These are phyloP conservation scores for Lampris incognitus DNA, from an alignment of 2,113 vertebrate genomes.

Conservation along the genomic window DNA sequence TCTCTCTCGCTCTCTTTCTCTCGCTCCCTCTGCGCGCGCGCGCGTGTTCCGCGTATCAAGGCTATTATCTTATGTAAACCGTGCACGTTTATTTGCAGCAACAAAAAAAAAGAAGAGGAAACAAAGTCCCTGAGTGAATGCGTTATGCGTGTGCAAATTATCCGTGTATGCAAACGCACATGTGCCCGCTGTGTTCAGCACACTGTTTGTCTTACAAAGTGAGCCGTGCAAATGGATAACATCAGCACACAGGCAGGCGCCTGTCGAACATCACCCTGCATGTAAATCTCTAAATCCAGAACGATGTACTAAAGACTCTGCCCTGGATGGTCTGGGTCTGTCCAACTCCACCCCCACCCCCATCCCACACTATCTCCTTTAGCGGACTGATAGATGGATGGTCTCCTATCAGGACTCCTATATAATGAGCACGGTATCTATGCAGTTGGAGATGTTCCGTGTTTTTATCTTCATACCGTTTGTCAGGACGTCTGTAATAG, in stretches of 20 bases:
- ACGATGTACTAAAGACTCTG: not conserved
- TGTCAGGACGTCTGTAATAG: conserved; percentile 49
- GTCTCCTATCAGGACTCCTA: conserved; percentile 37
- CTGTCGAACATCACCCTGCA: not conserved
- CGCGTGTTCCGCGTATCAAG: no score
- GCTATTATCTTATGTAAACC: no score
- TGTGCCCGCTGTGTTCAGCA: no score
- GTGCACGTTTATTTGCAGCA: not conserved
- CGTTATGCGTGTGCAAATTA: no score
- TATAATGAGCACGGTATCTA: conserved; percentile 26
- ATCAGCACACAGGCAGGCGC: not conserved
- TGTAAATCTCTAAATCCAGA: conserved; percentile 4
- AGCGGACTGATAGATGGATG: conserved; percentile 23
- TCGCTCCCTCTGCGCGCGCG: conserved; percentile 1
- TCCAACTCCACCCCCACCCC: not conserved
- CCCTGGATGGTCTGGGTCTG: not conserved
- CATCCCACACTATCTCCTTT: not conserved
- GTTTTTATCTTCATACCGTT: not conserved
- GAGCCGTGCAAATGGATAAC: not conserved
- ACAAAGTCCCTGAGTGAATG: no score
- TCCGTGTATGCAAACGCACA: no score
- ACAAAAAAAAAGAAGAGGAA: no score
- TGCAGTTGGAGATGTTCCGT: conserved; percentile 36
- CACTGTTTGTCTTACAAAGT: no score
- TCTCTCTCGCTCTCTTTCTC: conserved; percentile 3